Base-by-base conservation (phyloP, 2,113 vertebrate species). In the Osmerus mordax region DNA sequence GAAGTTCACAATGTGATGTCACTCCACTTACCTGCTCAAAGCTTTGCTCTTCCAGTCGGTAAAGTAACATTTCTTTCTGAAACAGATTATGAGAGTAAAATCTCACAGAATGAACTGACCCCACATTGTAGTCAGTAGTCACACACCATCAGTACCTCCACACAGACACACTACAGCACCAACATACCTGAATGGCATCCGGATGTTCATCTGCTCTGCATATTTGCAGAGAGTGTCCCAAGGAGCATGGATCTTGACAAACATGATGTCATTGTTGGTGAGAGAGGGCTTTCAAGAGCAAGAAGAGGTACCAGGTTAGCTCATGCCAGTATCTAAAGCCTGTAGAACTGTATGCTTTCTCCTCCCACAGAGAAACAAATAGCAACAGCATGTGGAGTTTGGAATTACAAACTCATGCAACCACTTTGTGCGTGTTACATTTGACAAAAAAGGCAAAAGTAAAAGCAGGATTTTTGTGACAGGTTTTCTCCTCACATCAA, bases 191-290 rank as follows among this genome's bases (percentile, higher is more conserved):
- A 99, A 99, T 76, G 97, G 97, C 96, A 99, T 98, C 77, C 97
- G 90, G 88, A 99, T 98, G 89, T 96, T 99, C 94, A 99, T 96
- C 79, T 95, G 95, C 87, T 99, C 97, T 41, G 97, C 97, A 1
- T 99, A 99, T 90, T 98, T 97, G 92, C 97, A 99, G 73, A 99
- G 80, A 0, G 95, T 94, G 53, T 99, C 97, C 97, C 97, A 99
- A 0, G 96, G 95, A 81, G 95, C 96, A 32, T 99, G 94, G 79
- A 99, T 89, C 92, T 99, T 99, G 87, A 99, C 95, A 83, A 97
- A 98, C 96, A 99, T 97, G 78, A 99, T 97, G 89, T 99, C 97
- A 58, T 92, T 93, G 86, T 96, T 97, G 28, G 96, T 97, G 88
- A 99, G 55, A 60, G 97, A 97, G 55, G 94, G 95, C 97, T 99